Percentiles rank a stretch among this genome's conserved stretches.
phyloP scores from a whole-genome alignment of 2,113 vertebrate species.

The Eurypyga helias region DNA sequence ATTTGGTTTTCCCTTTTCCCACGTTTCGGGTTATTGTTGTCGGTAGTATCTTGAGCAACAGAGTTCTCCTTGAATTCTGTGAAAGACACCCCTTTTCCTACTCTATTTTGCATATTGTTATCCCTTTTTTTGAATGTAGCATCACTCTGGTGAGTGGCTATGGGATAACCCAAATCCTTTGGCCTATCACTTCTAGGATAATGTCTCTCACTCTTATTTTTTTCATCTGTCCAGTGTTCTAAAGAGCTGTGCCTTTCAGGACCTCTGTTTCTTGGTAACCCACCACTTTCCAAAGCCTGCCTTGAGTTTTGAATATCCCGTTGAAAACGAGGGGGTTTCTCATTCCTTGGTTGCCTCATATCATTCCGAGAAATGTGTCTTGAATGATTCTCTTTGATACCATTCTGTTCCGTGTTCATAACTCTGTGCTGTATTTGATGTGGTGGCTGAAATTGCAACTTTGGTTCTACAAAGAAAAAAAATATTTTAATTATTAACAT shows the following conservation, averaged over 20 bases:
- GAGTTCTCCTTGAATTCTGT: slow-evolving; percentile 80
- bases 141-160: slow-evolving; percentile 72
- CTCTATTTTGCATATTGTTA: slow-evolving; percentile 76
- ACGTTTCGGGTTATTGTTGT: slow-evolving; percentile 83
- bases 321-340: slow-evolving; percentile 94
- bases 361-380: slow-evolving; percentile 84
- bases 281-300: slow-evolving; percentile 78
- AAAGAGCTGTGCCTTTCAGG: slow-evolving; percentile 77
- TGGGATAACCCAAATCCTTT: slow-evolving; percentile 79
- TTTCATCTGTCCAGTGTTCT: slow-evolving; percentile 82
- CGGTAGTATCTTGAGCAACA: slow-evolving; percentile 73
- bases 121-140: slow-evolving; percentile 83
- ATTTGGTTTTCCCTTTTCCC: slow-evolving; percentile 83
- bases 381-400: slow-evolving; percentile 82
- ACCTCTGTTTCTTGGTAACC: slow-evolving; percentile 80
- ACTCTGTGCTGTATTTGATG: slow-evolving; percentile 80
- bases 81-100: slow-evolving; percentile 68
- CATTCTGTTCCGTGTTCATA: slow-evolving; percentile 79
- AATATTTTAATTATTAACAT: background rate
- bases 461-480: slow-evolving; percentile 84
- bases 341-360: slow-evolving; percentile 84
- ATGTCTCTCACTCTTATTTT: slow-evolving; percentile 76
- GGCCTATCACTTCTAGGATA: slow-evolving; percentile 81
- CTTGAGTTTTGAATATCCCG: slow-evolving; percentile 87
- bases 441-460: slow-evolving; percentile 78